Base-by-base conservation (phyloP, 2,888 invertebrate species). In the Tinea semifulvella region DNA sequence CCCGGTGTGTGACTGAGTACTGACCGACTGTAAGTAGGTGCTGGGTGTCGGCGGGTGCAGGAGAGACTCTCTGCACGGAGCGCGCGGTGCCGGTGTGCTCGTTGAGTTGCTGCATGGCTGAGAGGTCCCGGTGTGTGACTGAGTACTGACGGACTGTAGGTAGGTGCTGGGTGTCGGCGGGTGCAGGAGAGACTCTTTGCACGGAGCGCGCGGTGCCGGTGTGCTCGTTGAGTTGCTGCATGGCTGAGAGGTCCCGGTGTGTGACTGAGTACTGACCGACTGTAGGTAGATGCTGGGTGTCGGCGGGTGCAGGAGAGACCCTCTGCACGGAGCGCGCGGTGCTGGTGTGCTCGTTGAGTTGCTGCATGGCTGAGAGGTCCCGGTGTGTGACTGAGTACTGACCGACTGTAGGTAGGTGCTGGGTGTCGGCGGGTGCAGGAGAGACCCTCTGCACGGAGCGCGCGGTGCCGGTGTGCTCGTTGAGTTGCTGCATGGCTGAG, bases 331-430 rank as follows among this genome's bases (percentile, higher is more conserved):
- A 91, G 38, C 97, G 84, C 25, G 96, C 91, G 19, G 95, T 96
- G 49, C 98, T 98, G 1, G 96, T 95, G 70, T 97, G 97, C 82
- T 98, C 98, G 71, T 98, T 98, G 53, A 98, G 94, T 83, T 98
- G 87, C 69, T 96, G 96, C 50, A 98, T 94, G 31, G 91, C 39
- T 97, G 84, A 22, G 96, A 91, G 19, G 95, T 96, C 49, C 98
- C 98, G 1, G 96, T 95, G 70, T 97, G 97, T n/a, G n/a, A n/a
- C n/a, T n/a, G n/a, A n/a, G n/a, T 31, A 31, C 31, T n/a, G 4
- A 31, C 31, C 31, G 7, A 11, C 7, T 11, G 31, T 31, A 14
- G 95, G 94, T 1, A 96, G 96, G 31, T 56, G 49, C 16, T 57
- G 50, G 39, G 54, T 56, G 48, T 57, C 60, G 20, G 55, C 44